These are phyloP conservation scores for Steinernema scapterisci DNA, from an alignment of 2,888 invertebrate species.

Conservation along the genomic window DNA sequence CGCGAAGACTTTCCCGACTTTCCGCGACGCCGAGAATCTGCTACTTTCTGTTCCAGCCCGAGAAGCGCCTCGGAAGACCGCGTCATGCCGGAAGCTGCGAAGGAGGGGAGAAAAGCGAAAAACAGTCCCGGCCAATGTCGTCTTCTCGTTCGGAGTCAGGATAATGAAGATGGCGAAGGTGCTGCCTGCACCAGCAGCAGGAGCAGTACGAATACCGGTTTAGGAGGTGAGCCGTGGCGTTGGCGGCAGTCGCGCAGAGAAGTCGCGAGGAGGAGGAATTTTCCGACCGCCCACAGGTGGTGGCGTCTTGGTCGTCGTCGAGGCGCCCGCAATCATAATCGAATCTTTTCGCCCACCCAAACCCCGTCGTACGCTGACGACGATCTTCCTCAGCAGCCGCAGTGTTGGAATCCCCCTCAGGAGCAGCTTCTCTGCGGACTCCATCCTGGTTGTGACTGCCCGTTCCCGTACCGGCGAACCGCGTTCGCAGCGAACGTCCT, in stretches of 20 bases:
- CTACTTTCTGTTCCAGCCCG: too few relatives aligned
- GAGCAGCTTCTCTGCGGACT: constrained; percentile 6
- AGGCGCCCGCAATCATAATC: constrained; percentile 28
- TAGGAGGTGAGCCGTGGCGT: constrained; percentile 25
- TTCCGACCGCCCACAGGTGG: constrained; percentile 28
- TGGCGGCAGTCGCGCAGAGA: constrained; percentile 17
- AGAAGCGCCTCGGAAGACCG: background rate
- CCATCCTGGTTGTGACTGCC: constrained; percentile 32
- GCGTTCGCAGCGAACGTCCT: constrained; percentile 20
- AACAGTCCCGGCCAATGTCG: background rate
- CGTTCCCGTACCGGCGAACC: background rate
- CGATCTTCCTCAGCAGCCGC: background rate
- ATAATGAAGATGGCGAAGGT: constrained; percentile 14
- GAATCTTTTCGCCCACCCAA: constrained; percentile 30
- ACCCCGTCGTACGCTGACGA: constrained; percentile 25
- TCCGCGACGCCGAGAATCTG: background rate
- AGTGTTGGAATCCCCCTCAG: background rate
- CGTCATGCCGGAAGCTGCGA: constrained; percentile 8
- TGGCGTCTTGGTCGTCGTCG: constrained; percentile 16
- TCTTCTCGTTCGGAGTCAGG: background rate
- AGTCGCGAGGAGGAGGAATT: constrained; percentile 24
- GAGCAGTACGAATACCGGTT: constrained; percentile 31
- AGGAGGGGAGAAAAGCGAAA: constrained; percentile 21
- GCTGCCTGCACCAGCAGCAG: background rate
- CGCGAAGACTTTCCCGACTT: background rate